phyloP scores from a whole-genome alignment of 2,888 invertebrate species.

The Bellardia bayeri region DNA sequence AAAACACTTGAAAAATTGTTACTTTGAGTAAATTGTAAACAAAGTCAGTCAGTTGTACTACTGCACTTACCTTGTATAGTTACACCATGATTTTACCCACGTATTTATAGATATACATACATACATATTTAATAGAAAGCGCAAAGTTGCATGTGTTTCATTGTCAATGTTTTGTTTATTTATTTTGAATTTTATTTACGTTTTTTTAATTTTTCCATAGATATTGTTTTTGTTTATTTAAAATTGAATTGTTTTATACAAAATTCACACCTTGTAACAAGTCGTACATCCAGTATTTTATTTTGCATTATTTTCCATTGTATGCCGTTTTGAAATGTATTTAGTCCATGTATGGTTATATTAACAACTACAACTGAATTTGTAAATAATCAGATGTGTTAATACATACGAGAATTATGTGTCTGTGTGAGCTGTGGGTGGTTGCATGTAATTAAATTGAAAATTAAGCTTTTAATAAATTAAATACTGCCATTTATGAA shows the following conservation, averaged over 20 bases:
- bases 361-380: conserved; percentile 30
- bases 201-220: conserved; percentile 16
- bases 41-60: too few relatives aligned
- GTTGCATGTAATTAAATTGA: conserved; percentile 28
- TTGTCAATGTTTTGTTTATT: conserved; percentile 58
- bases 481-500: conserved; percentile 21
- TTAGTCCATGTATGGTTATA: conserved; percentile 56
- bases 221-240: not conserved
- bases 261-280: conserved; percentile 66
- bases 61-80: too few relatives aligned
- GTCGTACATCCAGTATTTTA: conserved; percentile 16
- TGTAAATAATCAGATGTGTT: not conserved
- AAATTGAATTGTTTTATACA: conserved; percentile 62
- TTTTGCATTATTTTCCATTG: conserved; percentile 5
- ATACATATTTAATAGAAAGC: too few relatives aligned
- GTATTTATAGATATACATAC: too few relatives aligned
- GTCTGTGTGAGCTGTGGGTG: conserved; percentile 36
- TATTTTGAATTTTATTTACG: conserved; percentile 30
- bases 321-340: conserved; percentile 31
- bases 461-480: conserved; percentile 56
- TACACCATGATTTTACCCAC: too few relatives aligned
- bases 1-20: too few relatives aligned
- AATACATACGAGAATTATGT: not conserved
- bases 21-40: too few relatives aligned
- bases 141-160: conserved; percentile 6